Base-by-base conservation (phyloP, 2,113 vertebrate species). In the Prolemur simus region DNA sequence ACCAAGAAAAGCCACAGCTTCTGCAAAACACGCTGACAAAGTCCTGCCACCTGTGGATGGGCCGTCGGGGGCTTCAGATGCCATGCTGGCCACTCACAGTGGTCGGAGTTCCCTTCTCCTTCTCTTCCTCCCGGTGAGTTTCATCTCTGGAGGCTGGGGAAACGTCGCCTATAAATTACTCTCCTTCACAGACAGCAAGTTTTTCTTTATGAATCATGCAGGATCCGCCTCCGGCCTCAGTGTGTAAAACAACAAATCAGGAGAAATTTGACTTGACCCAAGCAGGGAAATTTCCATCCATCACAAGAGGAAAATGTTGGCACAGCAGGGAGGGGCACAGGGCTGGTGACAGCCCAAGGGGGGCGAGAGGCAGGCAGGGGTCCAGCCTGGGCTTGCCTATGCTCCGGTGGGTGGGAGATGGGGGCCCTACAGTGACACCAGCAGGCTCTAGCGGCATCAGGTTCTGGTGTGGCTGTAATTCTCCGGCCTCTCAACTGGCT, bases 141-240 rank as follows among this genome's bases (percentile, higher is more conserved):
- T 87, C 92, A 86, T 85, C 94, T 87, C 95, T 92, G 92, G 68
- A 78, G 77, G 49, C 83, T 34, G 68, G 96, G 95, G 97, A 97
- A 94, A 90, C 63, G 34, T 80, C 21, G 69, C 97, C 98, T 97
- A 92, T 98, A 97, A 98, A 98, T 98, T 97, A 98, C 83, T 92
- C 97, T 89, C 97, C 96, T 97, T 95, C 96, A 91, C 97, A 98
- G 95, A 63, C 96, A 95, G 98, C 37, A 78, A 97, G 89, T 98
- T 98, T 98, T 98, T 98, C 98, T 98, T 97, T 98, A 93, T 98
- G 98, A 98, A 98, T 98, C 98, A 97, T 97, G 94, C 95, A 87
- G 94, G 89, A 88, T 0, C 82, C 14, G 91, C 98, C 98, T 98
- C 98, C 96, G 90, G 97, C 95, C 98, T 98, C 97, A 96, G n/a